Conservation (phyloP, 2,888 invertebrate genomes). For the Phanerotoma sp. region DNA sequence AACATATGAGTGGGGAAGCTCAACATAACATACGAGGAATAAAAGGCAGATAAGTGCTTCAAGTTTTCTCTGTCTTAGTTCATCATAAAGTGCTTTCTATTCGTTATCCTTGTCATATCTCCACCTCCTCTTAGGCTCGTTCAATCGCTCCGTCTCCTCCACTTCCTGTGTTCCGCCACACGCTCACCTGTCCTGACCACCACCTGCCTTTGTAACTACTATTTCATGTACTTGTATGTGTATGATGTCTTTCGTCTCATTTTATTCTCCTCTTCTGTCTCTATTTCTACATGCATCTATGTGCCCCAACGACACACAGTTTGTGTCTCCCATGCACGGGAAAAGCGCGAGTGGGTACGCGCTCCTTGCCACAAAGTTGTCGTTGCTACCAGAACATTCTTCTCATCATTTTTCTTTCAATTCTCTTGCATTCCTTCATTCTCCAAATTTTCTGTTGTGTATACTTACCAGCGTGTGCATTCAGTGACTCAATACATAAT, state of each 20-base stretch:
- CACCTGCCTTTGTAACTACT: constrained; percentile 32
- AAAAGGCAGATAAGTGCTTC: no score
- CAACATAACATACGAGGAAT: no score
- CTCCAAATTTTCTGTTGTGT: not conserved
- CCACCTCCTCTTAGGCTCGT: constrained; percentile 3
- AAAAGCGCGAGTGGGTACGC: constrained; percentile 12
- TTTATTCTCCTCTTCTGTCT: not conserved
- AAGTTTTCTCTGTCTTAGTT: no score
- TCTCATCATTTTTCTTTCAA: no score
- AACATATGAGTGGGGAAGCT: no score
- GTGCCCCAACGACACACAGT: not conserved
- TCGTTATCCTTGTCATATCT: not conserved
- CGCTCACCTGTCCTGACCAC: constrained; percentile 38
- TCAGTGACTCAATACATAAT: not conserved
- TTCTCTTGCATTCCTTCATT: not conserved
- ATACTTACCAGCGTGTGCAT: no score
- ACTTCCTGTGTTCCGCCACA: constrained; percentile 51
- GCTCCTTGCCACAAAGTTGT: no score
- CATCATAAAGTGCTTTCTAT: no score
- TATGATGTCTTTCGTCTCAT: not conserved
- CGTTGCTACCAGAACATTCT: no score
- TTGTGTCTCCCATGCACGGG: not conserved
- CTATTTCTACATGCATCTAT: constrained; percentile 4
- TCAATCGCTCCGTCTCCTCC: constrained; percentile 39
- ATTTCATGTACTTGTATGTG: not conserved